Base-by-base conservation (phyloP, 2,113 vertebrate species). In the Aegithalos caudatus region DNA sequence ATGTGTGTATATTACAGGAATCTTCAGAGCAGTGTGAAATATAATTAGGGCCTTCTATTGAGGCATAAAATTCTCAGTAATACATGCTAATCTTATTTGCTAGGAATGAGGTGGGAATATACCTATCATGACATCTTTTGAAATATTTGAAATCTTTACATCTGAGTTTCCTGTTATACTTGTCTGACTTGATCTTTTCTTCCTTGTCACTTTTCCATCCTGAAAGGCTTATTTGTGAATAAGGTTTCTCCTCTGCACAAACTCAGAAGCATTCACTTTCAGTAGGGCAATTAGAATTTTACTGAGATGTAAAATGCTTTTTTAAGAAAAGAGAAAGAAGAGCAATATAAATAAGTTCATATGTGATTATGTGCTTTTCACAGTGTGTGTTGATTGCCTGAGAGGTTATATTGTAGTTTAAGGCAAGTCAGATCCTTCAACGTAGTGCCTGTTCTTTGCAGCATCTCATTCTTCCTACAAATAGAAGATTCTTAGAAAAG, bases 1-100 rank as follows among this genome's bases (percentile, higher is more conserved):
- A 84, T 94, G 84, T 91, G 97, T 95, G 69, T 97, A 92, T 97
- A 91, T 96, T 96, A 89, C 81, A 94, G 82, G 90, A 91, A 67
- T 86, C 94, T 96, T 96, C 82, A 95, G 83, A 97, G 88, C 67
- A 86, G 70, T 94, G 77, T 96, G 91, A 97, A 97, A 96, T 96
- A 94, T 86, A 97, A 97, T 97, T 96, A 97, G 94, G 91, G 78
- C 81, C 60, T 83, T 91, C 94, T 91, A 90, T 58, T 70, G 94
- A 97, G 92, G 93, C 93, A 95, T 94, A 91, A 94, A 95, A 87
- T 94, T 95, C 91, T 92, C 80, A 61, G 81, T 96, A 95, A 96
- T 95, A 96, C 1, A 29, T 72, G 69, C 83, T 97, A 91, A 95
- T 93, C 92, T 90, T 95, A 88, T 93, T 96, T 96, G 76, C 80